Evolutionary conservation across 2,888 invertebrate genomes (phyloP), one percentile per base, ranked within the genome.

Genomic region (Melieria picta): DNA sequence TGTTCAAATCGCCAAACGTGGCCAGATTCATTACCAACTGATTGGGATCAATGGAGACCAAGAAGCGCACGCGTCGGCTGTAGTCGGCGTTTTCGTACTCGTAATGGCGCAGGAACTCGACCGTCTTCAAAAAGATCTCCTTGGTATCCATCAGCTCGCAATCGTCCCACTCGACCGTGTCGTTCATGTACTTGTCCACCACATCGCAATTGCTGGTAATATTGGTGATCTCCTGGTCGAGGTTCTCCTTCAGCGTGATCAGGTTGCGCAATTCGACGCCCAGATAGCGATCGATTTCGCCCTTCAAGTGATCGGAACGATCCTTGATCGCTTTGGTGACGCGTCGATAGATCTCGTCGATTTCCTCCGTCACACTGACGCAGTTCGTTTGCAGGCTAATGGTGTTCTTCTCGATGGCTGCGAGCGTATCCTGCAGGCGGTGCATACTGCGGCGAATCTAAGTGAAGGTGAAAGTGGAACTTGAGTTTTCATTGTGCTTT

Each of bases 191-290:
- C 86, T 96, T 96, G 87, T 98, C 98, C 65, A 96, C 96, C 83
- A 97, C 90, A 87, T 98, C 98, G 88, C 98, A 98, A 88, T 98
- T 99, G 85, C 97, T 97, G 83, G 93, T 92, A 82, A 99, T 96
- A 88, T 98, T 99, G 78, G 93, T 92, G 84, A 98, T 93, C 88
- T 99, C 99, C 85, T 94, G 91, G 86, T 98, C 97, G 80, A 99
- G 89, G 88, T 96, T 97, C 86, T 96, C 96, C 88, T 97, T 96
- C 66, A 98, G 90, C 77, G 94, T 92, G 71, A 93, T 93, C 74
- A 98, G 89, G 81, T 94, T 93, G 80, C 95, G 91, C 81, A 95
- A 89, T 89, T 99, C 99, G 48, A 93, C 93, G 69, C 93, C 91
- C 81, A 96, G 89, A 87, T 98, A 99, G 78, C 94, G 93, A 85